Percentiles rank a stretch among this genome's conserved stretches.
Conservation (phyloP, 2,797 vertebrate genomes). For the Salarias fasciatus region DNA sequence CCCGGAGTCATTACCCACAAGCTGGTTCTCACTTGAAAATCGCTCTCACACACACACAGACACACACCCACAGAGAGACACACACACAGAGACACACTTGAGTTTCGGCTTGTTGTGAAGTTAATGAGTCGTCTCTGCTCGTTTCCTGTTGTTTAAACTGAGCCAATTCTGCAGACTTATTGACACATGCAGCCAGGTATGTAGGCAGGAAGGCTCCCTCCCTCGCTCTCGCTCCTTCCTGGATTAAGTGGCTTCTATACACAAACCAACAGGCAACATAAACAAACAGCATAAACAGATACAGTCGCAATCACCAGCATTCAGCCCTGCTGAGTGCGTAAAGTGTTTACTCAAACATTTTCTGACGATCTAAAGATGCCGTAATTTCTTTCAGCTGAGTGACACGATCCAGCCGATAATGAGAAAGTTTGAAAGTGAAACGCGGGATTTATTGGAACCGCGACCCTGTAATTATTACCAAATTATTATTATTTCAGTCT, state of each 20-base stretch:
- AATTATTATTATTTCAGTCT: too few relatives aligned
- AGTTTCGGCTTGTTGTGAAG: slow-evolving; percentile 65
- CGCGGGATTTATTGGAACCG: too few relatives aligned
- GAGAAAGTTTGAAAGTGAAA: neutral
- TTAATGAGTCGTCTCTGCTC: slow-evolving; percentile 64
- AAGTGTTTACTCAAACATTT: neutral
- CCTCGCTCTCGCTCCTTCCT: slow-evolving; percentile 32
- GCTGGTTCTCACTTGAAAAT: slow-evolving; percentile 12
- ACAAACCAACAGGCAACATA: slow-evolving; percentile 19
- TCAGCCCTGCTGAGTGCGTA: neutral
- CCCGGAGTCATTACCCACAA: slow-evolving; percentile 58
- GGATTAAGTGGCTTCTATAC: slow-evolving; percentile 36
- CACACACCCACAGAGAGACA: too few relatives aligned
- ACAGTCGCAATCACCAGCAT: neutral
- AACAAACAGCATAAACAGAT: slow-evolving; percentile 13
- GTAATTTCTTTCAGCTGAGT: neutral
- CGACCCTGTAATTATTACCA: too few relatives aligned
- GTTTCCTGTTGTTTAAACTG: slow-evolving; percentile 70
- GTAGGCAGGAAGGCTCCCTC: slow-evolving; percentile 38
- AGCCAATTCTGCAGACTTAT: slow-evolving; percentile 53
- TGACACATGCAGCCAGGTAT: slow-evolving; percentile 62
- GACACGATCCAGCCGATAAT: neutral
- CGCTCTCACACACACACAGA: neutral
- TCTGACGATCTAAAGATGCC: neutral
- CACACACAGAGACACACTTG: slow-evolving; percentile 11